Evolutionary conservation across 2,888 invertebrate species (phyloP), one percentile per base, ranked within the genome.

Genomic region (Alviniconcha strummeri): DNA sequence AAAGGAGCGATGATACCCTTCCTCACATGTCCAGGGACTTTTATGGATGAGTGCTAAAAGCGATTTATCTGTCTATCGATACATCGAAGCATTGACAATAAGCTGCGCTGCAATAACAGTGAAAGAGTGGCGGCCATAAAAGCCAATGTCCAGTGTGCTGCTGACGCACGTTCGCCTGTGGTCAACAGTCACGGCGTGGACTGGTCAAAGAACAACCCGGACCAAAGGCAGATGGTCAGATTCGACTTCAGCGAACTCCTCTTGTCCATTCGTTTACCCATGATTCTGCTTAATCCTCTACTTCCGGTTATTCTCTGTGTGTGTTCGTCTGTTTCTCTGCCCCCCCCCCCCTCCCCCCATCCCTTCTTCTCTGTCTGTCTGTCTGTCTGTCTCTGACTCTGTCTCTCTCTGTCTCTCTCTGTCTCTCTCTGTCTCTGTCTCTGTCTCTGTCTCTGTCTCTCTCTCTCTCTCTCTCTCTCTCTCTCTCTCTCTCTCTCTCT

Each of bases 331-430:
- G 36, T 36, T 36, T 36, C 36, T 36, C 36, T 36, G 36, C 3
- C 36, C 3, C 1, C 36, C 9, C 9, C 15, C 64, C 60, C 60
- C 13, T 60, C 36, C 3, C 1, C 36, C 9, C 9, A 76, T 8
- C 15, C 64, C 52, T 54, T 76, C 76, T 76, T 76, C 76, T 76
- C 76, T 76, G 36, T 76, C 76, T 76, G 36, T 76, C 76, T 76
- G 52, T 76, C 52, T 76, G 52, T 76, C 52, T 19, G 3, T 76
- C 52, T 76, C 52, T 76, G 52, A 5, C 52, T 19, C 76, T 5
- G 3, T 76, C 52, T 76, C 52, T 19, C 5, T 76, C 52, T 76
- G 36, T 76, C 76, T 76, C 76, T 72, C 2, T 9, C 74, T 72
- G 19, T 9, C 74, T 54, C 76, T 76, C 54, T 54, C 13, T 76